Evolutionary conservation across 2,888 invertebrate species (phyloP).

Genomic region (Drosophila antonietae): DNA sequence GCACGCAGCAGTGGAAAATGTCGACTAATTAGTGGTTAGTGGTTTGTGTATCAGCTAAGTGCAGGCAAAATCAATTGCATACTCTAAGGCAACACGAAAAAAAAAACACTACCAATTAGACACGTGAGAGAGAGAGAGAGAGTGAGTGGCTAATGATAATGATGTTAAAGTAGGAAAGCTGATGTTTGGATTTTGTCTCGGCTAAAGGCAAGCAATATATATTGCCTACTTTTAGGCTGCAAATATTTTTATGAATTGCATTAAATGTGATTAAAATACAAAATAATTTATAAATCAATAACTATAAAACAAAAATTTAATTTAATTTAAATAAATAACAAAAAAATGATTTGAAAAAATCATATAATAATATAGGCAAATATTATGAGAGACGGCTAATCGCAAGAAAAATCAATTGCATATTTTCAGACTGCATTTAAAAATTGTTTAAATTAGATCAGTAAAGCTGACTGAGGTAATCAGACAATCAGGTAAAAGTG

Average conservation of each 20-base stretch:
- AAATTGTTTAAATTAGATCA: background rate
- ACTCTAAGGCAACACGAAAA: slow-evolving; percentile 30
- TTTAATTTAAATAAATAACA: too few relatives aligned
- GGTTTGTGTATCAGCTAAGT: slow-evolving; percentile 38
- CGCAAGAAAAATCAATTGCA: background rate
- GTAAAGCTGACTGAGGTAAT: background rate
- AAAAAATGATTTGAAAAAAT: too few relatives aligned
- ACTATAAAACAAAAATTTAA: too few relatives aligned
- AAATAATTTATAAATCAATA: too few relatives aligned
- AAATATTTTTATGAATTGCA: background rate
- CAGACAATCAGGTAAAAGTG: slow-evolving; percentile 59
- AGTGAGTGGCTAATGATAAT: too few relatives aligned
- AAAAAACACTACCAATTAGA: slow-evolving; percentile 8
- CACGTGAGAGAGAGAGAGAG: background rate
- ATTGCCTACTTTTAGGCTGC: background rate
- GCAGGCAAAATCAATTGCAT: slow-evolving; percentile 13
- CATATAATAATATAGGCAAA: fast-evolving
- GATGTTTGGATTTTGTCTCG: background rate
- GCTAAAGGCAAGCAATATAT: background rate
- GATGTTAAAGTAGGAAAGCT: background rate
- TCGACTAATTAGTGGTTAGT: slow-evolving; percentile 49
- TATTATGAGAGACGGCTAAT: background rate
- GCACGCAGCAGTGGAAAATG: slow-evolving; percentile 49
- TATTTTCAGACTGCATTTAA: background rate
- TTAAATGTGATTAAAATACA: background rate